Evolutionary conservation across 1,140 invertebrate genomes (phyloP).

Genomic region (Helicoverpa zea): DNA sequence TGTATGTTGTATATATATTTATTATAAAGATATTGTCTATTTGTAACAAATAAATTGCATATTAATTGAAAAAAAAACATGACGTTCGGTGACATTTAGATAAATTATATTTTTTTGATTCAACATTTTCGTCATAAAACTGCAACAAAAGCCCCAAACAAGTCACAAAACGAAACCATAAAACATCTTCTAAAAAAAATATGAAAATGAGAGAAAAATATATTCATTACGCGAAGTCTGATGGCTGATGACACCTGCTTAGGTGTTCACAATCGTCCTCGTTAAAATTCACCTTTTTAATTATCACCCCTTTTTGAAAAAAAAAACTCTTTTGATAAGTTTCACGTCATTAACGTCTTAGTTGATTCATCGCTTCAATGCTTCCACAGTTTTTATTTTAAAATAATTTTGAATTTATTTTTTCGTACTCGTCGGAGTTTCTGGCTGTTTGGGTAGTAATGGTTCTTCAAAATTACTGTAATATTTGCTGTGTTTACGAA

Average conservation of each 20-base stretch:
- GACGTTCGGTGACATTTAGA: not conserved
- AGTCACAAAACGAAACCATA: constrained; percentile 4
- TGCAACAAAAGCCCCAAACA: not conserved
- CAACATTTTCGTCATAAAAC: not conserved
- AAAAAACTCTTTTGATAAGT: constrained; percentile 60
- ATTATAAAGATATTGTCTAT: too few relatives aligned
- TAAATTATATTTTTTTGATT: not conserved
- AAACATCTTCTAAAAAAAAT: not conserved
- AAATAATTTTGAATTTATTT: not conserved
- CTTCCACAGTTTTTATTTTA: not conserved
- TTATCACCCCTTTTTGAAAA: constrained; percentile 56
- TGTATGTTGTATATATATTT: too few relatives aligned
- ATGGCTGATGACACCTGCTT: constrained; percentile 22
- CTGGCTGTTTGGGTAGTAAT: not conserved
- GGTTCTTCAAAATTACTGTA: too few relatives aligned
- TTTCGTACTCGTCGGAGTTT: not conserved
- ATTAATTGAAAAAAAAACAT: too few relatives aligned
- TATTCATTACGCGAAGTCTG: constrained; percentile 40
- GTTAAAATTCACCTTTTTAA: constrained; percentile 69
- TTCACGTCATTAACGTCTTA: constrained; percentile 54
- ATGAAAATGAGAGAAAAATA: constrained; percentile 2
- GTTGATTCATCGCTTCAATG: constrained; percentile 40
- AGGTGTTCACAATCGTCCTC: constrained; percentile 59
- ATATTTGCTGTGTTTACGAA: too few relatives aligned
- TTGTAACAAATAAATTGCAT: too few relatives aligned